These are phyloP conservation scores for Labroides dimidiatus DNA, from an alignment of 2,797 vertebrate genomes.

Conservation along the genomic window DNA sequence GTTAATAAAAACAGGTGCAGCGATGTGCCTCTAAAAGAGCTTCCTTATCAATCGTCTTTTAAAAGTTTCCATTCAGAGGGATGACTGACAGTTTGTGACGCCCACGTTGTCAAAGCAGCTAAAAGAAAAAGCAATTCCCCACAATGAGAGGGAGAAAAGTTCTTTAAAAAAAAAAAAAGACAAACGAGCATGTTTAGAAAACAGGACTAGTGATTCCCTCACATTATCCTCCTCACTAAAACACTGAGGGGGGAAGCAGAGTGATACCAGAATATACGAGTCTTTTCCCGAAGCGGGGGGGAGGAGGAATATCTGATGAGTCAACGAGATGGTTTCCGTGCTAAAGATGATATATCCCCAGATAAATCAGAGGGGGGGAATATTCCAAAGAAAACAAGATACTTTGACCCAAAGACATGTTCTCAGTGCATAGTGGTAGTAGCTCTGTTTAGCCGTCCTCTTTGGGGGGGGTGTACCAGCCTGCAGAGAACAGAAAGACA, in stretches of 20 bases:
- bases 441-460: conserved; percentile 91
- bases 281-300: conserved; percentile 56
- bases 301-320: conserved; percentile 73
- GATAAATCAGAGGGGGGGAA: conserved; percentile 56
- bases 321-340: conserved; percentile 66
- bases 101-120: conserved; percentile 73
- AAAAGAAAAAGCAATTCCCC: conserved; percentile 66
- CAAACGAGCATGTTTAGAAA: conserved; percentile 73
- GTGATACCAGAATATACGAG: conserved; percentile 55
- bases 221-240: conserved; percentile 54
- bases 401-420: conserved; percentile 78
- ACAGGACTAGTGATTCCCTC: conserved; percentile 55
- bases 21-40: conserved; percentile 65
- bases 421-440: conserved; percentile 73
- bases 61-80: conserved; percentile 59
- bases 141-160: conserved; percentile 50
- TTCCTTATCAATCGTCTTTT: conserved; percentile 61
- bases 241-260: conserved; percentile 55
- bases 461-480: conserved; percentile 98
- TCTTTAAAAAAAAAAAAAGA: conserved; percentile 67
- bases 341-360: conserved; percentile 71
- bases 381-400: conserved; percentile 75
- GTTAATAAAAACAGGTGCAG: conserved; percentile 60
- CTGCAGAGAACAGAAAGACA: conserved; percentile 71
- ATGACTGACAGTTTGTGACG: conserved; percentile 51